These are phyloP conservation scores for Teleogryllus oceanicus DNA, from an alignment of 2,888 invertebrate species.

Conservation along the genomic window DNA sequence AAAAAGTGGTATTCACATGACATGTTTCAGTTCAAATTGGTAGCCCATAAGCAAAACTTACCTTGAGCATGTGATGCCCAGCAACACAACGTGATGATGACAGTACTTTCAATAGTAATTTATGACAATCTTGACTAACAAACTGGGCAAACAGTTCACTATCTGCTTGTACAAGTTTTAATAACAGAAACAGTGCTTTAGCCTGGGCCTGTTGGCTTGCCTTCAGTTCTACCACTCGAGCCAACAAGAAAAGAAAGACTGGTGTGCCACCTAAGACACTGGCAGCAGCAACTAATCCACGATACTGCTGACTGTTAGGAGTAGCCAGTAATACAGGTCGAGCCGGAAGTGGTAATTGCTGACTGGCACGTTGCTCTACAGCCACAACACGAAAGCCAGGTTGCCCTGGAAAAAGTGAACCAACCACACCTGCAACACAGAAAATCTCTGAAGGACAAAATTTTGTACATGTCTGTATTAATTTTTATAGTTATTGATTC, in stretches of 20 bases:
- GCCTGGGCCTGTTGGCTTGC: slow-evolving; percentile 60
- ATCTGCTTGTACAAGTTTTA: slow-evolving; percentile 59
- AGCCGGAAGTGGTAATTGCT: slow-evolving; percentile 49
- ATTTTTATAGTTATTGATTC: too few relatives aligned
- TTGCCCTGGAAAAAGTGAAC: slow-evolving; percentile 48
- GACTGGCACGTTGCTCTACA: slow-evolving; percentile 49
- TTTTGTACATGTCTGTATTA: too few relatives aligned
- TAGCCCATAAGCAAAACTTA: slow-evolving; percentile 37
- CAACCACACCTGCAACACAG: slow-evolving; percentile 28
- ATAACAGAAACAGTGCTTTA: slow-evolving; percentile 56
- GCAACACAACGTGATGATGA: slow-evolving; percentile 58
- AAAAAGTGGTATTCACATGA: too few relatives aligned
- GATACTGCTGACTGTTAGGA: slow-evolving; percentile 51
- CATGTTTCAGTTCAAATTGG: too few relatives aligned
- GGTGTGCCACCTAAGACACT: slow-evolving; percentile 62
- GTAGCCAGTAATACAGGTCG: slow-evolving; percentile 46
- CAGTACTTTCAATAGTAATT: slow-evolving; percentile 57
- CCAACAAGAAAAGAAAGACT: slow-evolving; percentile 63
- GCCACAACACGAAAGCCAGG: slow-evolving; percentile 50
- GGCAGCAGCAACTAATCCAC: slow-evolving; percentile 56
- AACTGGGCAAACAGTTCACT: slow-evolving; percentile 60
- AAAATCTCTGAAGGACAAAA: background rate
- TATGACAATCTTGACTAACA: slow-evolving; percentile 53
- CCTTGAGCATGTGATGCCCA: slow-evolving; percentile 59
- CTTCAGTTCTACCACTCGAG: slow-evolving; percentile 64